phyloP scores from a whole-genome alignment of 2,113 vertebrate genomes.

The Oxygymnocypris stewartii region DNA sequence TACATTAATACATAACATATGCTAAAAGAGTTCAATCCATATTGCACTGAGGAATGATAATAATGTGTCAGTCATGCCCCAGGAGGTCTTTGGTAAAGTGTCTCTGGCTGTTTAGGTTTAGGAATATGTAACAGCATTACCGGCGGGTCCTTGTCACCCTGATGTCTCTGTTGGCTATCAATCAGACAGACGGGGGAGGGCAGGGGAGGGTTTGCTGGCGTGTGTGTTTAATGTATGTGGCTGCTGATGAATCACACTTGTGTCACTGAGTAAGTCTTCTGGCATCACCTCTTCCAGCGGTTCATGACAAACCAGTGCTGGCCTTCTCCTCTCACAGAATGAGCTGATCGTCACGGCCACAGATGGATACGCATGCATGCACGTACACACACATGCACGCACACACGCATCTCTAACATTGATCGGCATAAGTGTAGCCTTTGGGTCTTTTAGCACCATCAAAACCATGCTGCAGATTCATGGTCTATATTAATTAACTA shows the following conservation, averaged over 20 bases:
- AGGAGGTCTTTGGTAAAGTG: background rate
- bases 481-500: background rate
- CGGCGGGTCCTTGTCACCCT: background rate
- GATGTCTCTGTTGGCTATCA: background rate
- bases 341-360: background rate
- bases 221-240: conserved; percentile 11
- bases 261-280: conserved; percentile 36
- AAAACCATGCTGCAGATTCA: background rate
- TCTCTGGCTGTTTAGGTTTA: conserved; percentile 8
- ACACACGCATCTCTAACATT: background rate
- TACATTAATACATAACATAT: no score
- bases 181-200: background rate
- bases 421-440: conserved; percentile 28
- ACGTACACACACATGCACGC: background rate
- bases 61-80: background rate
- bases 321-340: conserved; percentile 4
- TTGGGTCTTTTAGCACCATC: conserved; percentile 8
- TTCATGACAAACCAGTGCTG: background rate
- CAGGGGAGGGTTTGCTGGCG: background rate
- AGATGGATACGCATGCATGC: background rate
- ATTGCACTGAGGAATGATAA: background rate
- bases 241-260: conserved; percentile 45
- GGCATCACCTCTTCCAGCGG: background rate
- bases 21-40: no score
- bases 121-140: background rate